These are phyloP conservation scores for Melanocharis versteri DNA, from an alignment of 2,113 vertebrate species.

Conservation along the genomic window DNA sequence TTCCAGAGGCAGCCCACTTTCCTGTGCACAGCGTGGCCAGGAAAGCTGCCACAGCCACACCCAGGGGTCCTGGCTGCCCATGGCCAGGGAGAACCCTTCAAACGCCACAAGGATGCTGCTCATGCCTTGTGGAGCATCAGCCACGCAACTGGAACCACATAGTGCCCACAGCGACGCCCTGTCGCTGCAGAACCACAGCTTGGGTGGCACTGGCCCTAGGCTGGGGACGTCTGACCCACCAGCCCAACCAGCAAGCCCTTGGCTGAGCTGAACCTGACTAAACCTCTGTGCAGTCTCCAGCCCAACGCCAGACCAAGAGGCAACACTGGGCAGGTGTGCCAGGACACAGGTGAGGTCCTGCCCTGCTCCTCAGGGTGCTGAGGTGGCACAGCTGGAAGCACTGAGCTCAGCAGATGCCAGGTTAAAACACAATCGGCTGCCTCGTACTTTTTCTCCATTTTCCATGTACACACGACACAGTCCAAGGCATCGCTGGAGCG, in stretches of 20 bases:
- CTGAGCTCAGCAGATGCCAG: neutral
- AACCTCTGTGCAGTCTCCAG: neutral
- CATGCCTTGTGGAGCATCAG: neutral
- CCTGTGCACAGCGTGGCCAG: accelerated
- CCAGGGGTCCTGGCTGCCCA: neutral
- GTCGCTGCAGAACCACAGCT: neutral
- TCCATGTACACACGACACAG: neutral
- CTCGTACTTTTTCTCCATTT: neutral
- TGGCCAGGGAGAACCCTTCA: accelerated
- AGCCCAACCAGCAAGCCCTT: neutral
- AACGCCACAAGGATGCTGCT: neutral
- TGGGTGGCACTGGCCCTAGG: neutral
- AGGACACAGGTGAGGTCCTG: neutral
- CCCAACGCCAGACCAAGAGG: neutral
- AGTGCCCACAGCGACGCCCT: accelerated
- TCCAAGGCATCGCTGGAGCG: neutral
- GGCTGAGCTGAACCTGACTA: neutral
- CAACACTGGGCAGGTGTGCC: neutral
- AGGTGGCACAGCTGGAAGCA: neutral
- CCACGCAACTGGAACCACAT: neutral
- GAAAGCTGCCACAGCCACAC: neutral
- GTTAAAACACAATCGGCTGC: neutral
- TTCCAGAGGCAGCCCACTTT: neutral
- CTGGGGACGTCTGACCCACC: neutral
- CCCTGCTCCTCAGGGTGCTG: neutral